phyloP scores from a whole-genome alignment of 2,888 invertebrate species.

The Corbicula japonica region DNA sequence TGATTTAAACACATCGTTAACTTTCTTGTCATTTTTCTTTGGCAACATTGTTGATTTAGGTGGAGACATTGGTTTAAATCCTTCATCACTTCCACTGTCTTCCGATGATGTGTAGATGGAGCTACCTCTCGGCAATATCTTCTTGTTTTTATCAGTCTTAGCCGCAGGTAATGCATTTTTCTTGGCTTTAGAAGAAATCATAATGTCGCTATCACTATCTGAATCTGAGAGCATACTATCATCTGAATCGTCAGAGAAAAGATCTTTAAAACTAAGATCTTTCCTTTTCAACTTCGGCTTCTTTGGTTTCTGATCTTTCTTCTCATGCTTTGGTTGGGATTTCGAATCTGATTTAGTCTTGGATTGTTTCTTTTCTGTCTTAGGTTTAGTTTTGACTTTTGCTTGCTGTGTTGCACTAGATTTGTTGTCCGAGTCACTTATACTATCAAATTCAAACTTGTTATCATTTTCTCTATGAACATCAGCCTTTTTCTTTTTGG shows the following conservation, averaged over 20 bases:
- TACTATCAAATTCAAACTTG: constrained; percentile 63
- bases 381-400: constrained; percentile 61
- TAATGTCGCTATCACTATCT: constrained; percentile 65
- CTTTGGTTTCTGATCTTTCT: constrained; percentile 38
- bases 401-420: constrained; percentile 56
- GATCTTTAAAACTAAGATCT: constrained; percentile 59
- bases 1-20: constrained; percentile 35
- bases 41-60: constrained; percentile 49
- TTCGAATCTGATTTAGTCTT: constrained; percentile 43
- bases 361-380: constrained; percentile 50
- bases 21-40: constrained; percentile 52
- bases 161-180: constrained; percentile 51
- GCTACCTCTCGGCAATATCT: constrained; percentile 61
- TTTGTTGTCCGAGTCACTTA: constrained; percentile 64
- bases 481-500: constrained; percentile 61
- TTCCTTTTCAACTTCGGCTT: constrained; percentile 59
- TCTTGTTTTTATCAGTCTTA: constrained; percentile 48
- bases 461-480: constrained; percentile 38
- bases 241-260: constrained; percentile 71
- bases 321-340: constrained; percentile 56
- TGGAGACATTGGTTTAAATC: constrained; percentile 57
- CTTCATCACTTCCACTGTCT: constrained; percentile 63
- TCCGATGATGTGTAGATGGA: constrained; percentile 68
- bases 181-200: constrained; percentile 53
- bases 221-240: constrained; percentile 57